These are phyloP conservation scores for Leptoteleia sp. DNA, from an alignment of 1,140 invertebrate genomes.

Conservation along the genomic window DNA sequence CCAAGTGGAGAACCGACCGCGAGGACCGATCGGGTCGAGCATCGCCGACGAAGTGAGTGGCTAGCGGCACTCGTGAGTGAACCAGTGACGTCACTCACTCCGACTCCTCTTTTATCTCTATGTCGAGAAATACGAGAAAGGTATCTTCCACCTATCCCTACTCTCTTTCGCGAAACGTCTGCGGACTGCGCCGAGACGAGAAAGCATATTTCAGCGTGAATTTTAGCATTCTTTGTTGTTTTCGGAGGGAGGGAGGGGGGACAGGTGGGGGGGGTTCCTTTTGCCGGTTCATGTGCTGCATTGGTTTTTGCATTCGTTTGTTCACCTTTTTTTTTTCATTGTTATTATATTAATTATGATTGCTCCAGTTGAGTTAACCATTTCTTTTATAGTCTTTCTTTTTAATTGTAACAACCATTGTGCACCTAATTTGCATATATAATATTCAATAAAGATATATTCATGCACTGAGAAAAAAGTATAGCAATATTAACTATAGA, in stretches of 20 bases:
- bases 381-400: too few species aligned
- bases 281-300: not conserved
- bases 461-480: too few species aligned
- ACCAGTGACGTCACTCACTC: slow-evolving; percentile 76
- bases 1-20: slow-evolving; percentile 52
- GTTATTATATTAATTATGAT: too few species aligned
- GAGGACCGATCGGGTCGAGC: slow-evolving; percentile 72
- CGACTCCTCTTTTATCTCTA: slow-evolving; percentile 74
- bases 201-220: slow-evolving; percentile 58
- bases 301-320: not conserved
- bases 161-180: slow-evolving; percentile 67
- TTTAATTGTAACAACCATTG: too few species aligned
- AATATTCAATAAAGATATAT: too few species aligned
- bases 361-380: too few species aligned
- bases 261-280: too few species aligned
- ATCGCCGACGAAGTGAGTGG: slow-evolving; percentile 77
- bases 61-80: slow-evolving; percentile 75
- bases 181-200: slow-evolving; percentile 27
- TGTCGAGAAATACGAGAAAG: slow-evolving; percentile 75
- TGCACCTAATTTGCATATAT: too few species aligned
- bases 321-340: not conserved
- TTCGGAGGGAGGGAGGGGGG: too few species aligned
- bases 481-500: too few species aligned
- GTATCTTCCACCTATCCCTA: slow-evolving; percentile 72
- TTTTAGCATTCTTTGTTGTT: slow-evolving; percentile 51